These are phyloP conservation scores for Mamestra brassicae DNA, from an alignment of 2,888 invertebrate genomes.

Conservation along the genomic window DNA sequence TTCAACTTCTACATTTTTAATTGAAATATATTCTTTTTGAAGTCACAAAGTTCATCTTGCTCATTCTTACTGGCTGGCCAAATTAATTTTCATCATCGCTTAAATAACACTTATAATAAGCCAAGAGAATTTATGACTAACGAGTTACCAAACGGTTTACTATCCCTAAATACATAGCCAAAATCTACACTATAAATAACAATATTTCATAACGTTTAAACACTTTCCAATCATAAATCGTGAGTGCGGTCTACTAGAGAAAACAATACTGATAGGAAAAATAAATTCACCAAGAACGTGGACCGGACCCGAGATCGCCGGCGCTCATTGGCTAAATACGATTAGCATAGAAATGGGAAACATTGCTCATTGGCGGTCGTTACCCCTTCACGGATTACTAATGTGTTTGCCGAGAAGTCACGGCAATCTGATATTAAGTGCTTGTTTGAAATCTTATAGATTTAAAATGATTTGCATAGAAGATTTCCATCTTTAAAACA, in stretches of 20 bases:
- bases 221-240: constrained; percentile 47
- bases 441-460: too few relatives aligned
- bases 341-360: constrained; percentile 81
- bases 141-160: constrained; percentile 8
- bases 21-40: not conserved
- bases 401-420: constrained; percentile 49
- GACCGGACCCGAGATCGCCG: constrained; percentile 53
- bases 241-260: constrained; percentile 55
- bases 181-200: constrained; percentile 43
- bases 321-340: constrained; percentile 75
- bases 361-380: constrained; percentile 75
- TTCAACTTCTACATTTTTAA: constrained; percentile 3
- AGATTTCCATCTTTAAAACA: too few relatives aligned
- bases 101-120: not conserved
- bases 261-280: constrained; percentile 71
- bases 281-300: constrained; percentile 69
- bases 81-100: not conserved
- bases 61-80: not conserved
- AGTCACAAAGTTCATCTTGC: not conserved
- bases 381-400: constrained; percentile 69
- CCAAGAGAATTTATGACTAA: constrained; percentile 34
- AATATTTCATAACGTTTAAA: constrained; percentile 45
- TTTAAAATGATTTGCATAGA: too few relatives aligned
- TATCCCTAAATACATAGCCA: constrained; percentile 26
- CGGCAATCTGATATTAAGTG: not conserved